Conservation (phyloP, 30 jellyfish, hydroid and myxozoan genomes). For the Nemopilema nomurai region DNA sequence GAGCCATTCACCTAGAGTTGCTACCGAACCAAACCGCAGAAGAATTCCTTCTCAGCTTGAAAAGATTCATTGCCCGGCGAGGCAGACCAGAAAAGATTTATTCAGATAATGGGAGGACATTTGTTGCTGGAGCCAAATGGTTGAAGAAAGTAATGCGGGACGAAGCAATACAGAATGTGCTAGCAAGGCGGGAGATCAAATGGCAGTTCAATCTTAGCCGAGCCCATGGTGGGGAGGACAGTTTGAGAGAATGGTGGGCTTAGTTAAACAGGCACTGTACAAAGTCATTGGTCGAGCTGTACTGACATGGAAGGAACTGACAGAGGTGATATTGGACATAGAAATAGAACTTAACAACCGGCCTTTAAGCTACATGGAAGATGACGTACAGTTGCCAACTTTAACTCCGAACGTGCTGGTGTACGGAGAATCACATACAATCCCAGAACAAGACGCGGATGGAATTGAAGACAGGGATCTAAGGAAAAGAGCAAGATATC, state of each 20-base stretch:
- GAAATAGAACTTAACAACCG: conserved; percentile 57
- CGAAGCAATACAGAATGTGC: conserved; percentile 22
- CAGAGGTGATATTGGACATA: conserved; percentile 51
- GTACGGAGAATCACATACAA: conserved; percentile 38
- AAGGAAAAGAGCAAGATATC: conserved; percentile 40
- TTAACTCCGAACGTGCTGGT: conserved; percentile 64
- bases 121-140: conserved; percentile 53
- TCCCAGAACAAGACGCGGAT: conserved; percentile 37
- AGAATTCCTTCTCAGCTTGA: conserved; percentile 39
- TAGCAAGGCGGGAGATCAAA: conserved; percentile 37
- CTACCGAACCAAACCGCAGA: conserved; percentile 51
- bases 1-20: conserved; percentile 65
- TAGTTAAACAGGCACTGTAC: conserved; percentile 61
- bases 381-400: conserved; percentile 59
- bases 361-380: conserved; percentile 71
- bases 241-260: conserved; percentile 61
- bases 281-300: conserved; percentile 36
- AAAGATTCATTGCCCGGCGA: conserved; percentile 54
- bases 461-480: conserved; percentile 37
- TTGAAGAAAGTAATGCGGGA: conserved; percentile 24
- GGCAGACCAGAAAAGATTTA: conserved; percentile 63
- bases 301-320: conserved; percentile 57
- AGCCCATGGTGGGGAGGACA: conserved; percentile 86
- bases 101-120: conserved; percentile 62
- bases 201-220: conserved; percentile 77